Evolutionary conservation across 2,888 invertebrate species (phyloP).

Genomic region (Drosophila rellima): DNA sequence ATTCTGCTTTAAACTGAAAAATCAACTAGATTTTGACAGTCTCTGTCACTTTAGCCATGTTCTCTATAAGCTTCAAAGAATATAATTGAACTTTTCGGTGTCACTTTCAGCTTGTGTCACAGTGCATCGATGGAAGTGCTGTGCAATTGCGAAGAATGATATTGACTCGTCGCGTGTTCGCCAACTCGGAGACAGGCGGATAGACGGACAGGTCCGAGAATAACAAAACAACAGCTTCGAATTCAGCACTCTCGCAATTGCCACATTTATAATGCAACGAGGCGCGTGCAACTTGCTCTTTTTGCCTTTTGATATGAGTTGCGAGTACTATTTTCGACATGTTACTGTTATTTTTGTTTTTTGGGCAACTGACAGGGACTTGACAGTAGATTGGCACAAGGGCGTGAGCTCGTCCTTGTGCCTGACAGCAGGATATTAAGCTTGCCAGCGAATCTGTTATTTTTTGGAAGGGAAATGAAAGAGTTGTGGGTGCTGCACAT

Average conservation of each 20-base stretch:
- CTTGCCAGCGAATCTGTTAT: constrained; percentile 28
- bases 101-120: constrained; percentile 37
- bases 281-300: constrained; percentile 54
- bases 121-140: constrained; percentile 9
- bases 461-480: neutral
- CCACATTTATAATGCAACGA: constrained; percentile 75
- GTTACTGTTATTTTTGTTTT: constrained; percentile 30
- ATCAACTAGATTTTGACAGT: neutral
- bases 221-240: constrained; percentile 28
- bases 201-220: constrained; percentile 31
- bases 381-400: constrained; percentile 54
- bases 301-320: constrained; percentile 31
- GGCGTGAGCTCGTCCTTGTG: constrained; percentile 38
- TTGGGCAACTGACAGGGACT: constrained; percentile 47
- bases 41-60: neutral
- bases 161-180: constrained; percentile 43
- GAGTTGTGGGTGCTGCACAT: neutral
- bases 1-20: neutral
- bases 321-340: constrained; percentile 60
- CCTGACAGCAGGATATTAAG: constrained; percentile 76
- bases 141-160: constrained; percentile 25
- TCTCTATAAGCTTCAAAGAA: neutral
- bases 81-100: constrained; percentile 18
- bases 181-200: constrained; percentile 23
- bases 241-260: constrained; percentile 73